phyloP scores from a whole-genome alignment of 1,140 invertebrate genomes.

The Dreissena rostriformis region DNA sequence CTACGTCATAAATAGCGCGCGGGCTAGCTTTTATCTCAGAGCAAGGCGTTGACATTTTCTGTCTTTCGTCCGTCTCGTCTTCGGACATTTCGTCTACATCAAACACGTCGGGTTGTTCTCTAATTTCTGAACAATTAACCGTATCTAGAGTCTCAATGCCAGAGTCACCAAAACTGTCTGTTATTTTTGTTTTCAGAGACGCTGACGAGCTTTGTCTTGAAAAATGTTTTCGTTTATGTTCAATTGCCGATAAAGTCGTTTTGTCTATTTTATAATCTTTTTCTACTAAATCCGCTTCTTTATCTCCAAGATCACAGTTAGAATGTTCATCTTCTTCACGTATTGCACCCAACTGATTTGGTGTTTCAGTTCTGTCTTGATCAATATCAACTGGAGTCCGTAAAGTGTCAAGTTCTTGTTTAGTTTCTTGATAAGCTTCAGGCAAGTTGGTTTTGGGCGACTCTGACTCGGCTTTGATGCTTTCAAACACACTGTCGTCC shows the following conservation, averaged over 20 bases:
- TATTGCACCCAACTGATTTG: constrained; percentile 18
- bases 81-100: constrained; percentile 38
- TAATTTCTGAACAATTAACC: constrained; percentile 41
- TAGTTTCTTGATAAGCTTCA: background rate
- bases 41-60: background rate
- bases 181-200: constrained; percentile 45
- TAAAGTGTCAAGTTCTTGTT: background rate
- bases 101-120: constrained; percentile 44
- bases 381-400: background rate
- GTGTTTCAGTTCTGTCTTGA: background rate
- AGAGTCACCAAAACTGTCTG: constrained; percentile 50
- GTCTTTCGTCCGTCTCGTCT: background rate
- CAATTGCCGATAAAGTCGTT: background rate
- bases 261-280: constrained; percentile 3
- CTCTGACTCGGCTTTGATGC: background rate
- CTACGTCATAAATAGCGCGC: constrained; percentile 25
- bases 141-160: constrained; percentile 48
- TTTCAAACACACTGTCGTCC: constrained; percentile 14
- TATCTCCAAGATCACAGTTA: constrained; percentile 26
- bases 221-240: constrained; percentile 46
- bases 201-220: constrained; percentile 45
- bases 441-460: background rate
- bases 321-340: constrained; percentile 51
- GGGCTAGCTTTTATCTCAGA: background rate
- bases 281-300: background rate